Percentiles rank a stretch among this genome's conserved stretches.
These are phyloP conservation scores for Idaea aversata DNA, from an alignment of 2,888 invertebrate genomes.

Conservation along the genomic window DNA sequence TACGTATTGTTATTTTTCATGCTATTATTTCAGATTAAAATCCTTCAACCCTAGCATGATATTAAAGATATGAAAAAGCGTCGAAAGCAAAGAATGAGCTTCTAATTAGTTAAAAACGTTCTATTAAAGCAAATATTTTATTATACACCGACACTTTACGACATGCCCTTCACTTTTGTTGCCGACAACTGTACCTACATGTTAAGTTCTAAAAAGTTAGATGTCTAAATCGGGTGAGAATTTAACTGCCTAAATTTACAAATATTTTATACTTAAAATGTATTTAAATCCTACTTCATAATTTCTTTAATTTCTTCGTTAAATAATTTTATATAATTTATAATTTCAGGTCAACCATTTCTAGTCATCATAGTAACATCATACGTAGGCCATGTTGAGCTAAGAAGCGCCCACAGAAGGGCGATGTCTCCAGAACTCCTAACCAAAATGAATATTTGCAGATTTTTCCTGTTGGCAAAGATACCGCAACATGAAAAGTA, in stretches of 20 bases:
- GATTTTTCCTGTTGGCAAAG: slow-evolving; percentile 86
- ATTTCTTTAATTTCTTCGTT: too few species aligned
- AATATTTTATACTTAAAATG: background rate
- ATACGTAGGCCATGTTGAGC: slow-evolving; percentile 85
- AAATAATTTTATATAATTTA: too few species aligned
- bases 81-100: too few species aligned
- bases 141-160: too few species aligned
- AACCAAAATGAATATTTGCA: slow-evolving; percentile 76
- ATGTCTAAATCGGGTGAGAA: too few species aligned
- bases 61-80: too few species aligned
- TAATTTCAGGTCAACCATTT: slow-evolving; percentile 49
- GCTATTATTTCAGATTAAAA: too few species aligned
- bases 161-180: background rate
- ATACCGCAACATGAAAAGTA: slow-evolving; percentile 75
- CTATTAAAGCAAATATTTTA: too few species aligned
- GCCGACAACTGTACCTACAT: too few species aligned
- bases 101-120: background rate
- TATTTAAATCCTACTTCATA: too few species aligned
- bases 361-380: slow-evolving; percentile 85
- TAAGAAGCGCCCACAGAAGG: slow-evolving; percentile 85
- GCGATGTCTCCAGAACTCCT: slow-evolving; percentile 82
- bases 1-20: too few species aligned
- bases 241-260: background rate
- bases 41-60: background rate
- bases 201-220: too few species aligned